Evolutionary conservation across 2,797 vertebrate genomes (phyloP), one percentile per base, ranked within the genome.

Genomic region (Varecia variegata): DNA sequence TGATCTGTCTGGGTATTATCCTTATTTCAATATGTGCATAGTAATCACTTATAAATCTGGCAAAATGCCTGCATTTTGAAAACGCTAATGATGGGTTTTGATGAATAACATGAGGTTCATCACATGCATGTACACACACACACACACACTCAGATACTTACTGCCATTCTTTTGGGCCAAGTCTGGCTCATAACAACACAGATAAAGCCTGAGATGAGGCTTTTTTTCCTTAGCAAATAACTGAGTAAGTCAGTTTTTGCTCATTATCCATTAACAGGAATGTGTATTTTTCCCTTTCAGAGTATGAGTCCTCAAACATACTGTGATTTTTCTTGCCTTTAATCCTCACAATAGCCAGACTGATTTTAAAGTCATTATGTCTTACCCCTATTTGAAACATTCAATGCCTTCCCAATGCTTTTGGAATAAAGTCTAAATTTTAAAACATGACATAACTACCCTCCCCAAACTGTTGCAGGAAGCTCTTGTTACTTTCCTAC

Each of bases 31-130:
- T 97, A 32, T 94, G 14, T 79, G 40, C 45, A 65, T 62, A 14
- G 50, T 79, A 83, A 86, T 92, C 54, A 95, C 93, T 96, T 93
- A 79, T 50, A 91, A 97, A 91, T 90, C 83, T 95, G 95, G 80
- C 81, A 88, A 87, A 90, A 96, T 96, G n/a, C 27, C 73, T 96
- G 52, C 43, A 81, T 96, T 98, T 98, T 98, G 97, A 98, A 96
- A 90, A 7, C 85, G 52, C 65, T 96, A 98, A 97, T 96, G 92
- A 81, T 95, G 58, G 65, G 2, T 96, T 95, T 70, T 94, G 80
- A 94, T 97, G 90, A 97, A 97, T 90, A 97, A 92, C 70, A 1
- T 67, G 97, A 98, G 95, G 95, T 95, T 85, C 30, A 97, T 97
- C 97, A 95, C 8, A 50, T 27, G 3, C 8, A 30, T 30, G 13